These are phyloP conservation scores for Hystrix cristata DNA, from an alignment of 2,113 vertebrate genomes.

Conservation along the genomic window DNA sequence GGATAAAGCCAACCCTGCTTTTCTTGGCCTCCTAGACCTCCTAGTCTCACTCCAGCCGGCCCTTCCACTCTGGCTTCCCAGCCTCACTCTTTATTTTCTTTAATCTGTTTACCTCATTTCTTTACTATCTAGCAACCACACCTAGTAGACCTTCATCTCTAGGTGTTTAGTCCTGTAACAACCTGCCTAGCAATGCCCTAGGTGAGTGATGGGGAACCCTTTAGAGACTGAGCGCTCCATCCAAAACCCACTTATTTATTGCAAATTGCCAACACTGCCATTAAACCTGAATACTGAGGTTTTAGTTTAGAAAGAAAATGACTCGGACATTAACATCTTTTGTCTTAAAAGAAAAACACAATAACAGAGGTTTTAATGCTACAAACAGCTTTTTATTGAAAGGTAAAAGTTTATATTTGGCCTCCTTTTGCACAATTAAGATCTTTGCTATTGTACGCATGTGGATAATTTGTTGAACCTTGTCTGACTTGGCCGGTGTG, in stretches of 20 bases:
- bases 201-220: not conserved
- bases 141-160: not conserved
- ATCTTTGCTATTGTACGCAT: not conserved
- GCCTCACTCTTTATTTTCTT: not conserved
- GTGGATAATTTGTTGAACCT: not conserved
- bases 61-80: not conserved
- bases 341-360: not conserved
- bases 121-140: not conserved
- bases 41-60: not conserved
- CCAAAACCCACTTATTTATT: not conserved
- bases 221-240: not conserved
- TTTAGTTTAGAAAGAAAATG: not conserved
- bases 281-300: not conserved
- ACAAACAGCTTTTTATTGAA: not conserved
- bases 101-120: not conserved
- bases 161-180: not conserved
- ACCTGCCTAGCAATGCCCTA: not conserved
- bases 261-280: not conserved
- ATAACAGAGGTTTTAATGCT: not conserved
- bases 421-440: not conserved
- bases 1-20: not conserved
- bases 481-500: rapidly evolving
- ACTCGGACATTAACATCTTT: not conserved
- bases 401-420: not conserved
- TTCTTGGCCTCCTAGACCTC: not conserved